Evolutionary conservation across 2,888 invertebrate genomes (phyloP).

Genomic region (Epirrhoe tristata): DNA sequence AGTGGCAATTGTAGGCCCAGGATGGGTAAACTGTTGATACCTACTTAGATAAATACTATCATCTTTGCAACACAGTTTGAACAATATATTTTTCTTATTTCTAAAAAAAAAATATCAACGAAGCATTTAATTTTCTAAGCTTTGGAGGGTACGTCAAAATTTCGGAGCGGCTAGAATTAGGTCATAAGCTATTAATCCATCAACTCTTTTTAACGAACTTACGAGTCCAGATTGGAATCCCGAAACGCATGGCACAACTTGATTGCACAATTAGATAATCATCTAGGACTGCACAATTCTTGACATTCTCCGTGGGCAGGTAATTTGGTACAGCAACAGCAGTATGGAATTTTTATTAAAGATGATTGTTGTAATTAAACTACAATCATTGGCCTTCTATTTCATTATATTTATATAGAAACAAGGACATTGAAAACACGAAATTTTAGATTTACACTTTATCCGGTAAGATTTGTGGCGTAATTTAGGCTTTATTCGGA

Average conservation of each 20-base stretch:
- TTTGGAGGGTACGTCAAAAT: too few species aligned
- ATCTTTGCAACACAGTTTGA: too few species aligned
- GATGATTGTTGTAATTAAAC: constrained; percentile 23
- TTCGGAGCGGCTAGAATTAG: too few species aligned
- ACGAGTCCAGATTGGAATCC: background rate
- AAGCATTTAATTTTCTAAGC: too few species aligned
- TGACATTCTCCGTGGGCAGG: constrained; percentile 14
- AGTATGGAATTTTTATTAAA: constrained; percentile 27
- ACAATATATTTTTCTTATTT: too few species aligned
- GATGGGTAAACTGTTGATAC: too few species aligned
- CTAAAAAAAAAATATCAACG: too few species aligned
- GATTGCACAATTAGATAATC: background rate
- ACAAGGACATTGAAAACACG: constrained; percentile 29
- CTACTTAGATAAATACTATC: too few species aligned
- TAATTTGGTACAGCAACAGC: background rate
- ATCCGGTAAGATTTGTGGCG: constrained; percentile 19
- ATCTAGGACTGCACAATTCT: constrained; percentile 5
- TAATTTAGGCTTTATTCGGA: constrained; percentile 4
- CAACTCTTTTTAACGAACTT: too few species aligned
- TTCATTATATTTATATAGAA: constrained; percentile 16
- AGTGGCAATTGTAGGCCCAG: too few species aligned
- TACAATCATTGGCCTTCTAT: constrained; percentile 23
- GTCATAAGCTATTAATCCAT: too few species aligned
- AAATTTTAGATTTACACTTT: constrained; percentile 15
- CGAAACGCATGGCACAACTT: background rate